Evolutionary conservation across 2,888 invertebrate genomes (phyloP).

Genomic region (Polymixis lichenea): DNA sequence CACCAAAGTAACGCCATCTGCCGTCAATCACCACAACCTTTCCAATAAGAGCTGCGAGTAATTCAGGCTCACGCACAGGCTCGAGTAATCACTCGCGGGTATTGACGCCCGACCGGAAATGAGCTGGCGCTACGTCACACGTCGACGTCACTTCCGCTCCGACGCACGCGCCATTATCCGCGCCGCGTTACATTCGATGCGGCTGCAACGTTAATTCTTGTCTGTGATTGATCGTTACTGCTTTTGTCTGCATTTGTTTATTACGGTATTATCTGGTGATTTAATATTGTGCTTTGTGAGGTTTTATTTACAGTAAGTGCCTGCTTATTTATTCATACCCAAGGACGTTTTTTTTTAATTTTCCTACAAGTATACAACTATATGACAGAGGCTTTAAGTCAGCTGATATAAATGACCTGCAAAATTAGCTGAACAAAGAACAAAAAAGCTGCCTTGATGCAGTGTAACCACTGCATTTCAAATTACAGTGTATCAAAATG

Average conservation of each 20-base stretch:
- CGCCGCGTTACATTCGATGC: constrained; percentile 34
- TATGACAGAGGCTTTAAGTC: not conserved
- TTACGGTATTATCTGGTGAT: constrained; percentile 17
- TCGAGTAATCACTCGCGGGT: constrained; percentile 44
- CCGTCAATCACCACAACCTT: constrained; percentile 11
- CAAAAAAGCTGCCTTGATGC: not conserved
- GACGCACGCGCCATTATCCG: constrained; percentile 60
- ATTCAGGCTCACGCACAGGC: constrained; percentile 33
- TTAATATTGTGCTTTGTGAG: constrained; percentile 14
- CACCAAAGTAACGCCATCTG: constrained; percentile 2
- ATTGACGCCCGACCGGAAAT: constrained; percentile 51
- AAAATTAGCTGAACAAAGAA: not conserved
- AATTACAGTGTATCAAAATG: constrained; percentile 7
- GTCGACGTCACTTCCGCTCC: constrained; percentile 60
- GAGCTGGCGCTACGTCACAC: constrained; percentile 53
- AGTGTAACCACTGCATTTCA: not conserved
- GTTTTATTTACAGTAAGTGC: constrained; percentile 15
- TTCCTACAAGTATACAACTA: not conserved
- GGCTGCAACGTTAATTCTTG: constrained; percentile 53
- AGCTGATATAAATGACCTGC: not conserved
- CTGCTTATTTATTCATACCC: not conserved
- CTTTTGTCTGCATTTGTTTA: constrained; percentile 40
- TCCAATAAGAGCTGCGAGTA: constrained; percentile 28
- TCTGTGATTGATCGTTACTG: constrained; percentile 48
- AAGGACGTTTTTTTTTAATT: not conserved